Conservation (phyloP, 2,113 vertebrate species). For the Oreotragus oreotragus region DNA sequence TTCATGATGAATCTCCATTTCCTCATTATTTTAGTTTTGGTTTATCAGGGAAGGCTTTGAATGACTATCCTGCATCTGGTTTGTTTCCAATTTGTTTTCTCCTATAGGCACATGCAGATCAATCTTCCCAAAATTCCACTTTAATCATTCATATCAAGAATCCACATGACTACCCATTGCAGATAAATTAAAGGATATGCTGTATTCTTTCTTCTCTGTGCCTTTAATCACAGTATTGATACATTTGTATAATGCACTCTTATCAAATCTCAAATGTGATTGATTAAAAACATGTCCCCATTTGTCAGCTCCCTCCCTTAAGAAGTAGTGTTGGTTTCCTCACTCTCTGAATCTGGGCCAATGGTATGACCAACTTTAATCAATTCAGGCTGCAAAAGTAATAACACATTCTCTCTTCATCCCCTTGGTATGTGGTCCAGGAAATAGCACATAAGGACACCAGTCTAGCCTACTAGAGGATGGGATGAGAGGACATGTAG, state of each 20-base stretch:
- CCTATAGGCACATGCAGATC: background rate
- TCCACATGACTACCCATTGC: background rate
- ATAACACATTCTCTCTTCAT: background rate
- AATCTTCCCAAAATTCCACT: background rate
- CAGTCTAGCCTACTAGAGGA: background rate
- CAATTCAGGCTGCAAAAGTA: background rate
- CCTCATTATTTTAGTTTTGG: background rate
- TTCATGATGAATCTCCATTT: background rate
- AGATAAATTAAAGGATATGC: background rate
- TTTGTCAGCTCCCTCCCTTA: background rate
- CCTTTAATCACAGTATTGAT: background rate
- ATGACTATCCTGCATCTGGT: background rate
- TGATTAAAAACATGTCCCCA: background rate
- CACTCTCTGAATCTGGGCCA: background rate
- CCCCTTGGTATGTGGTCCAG: background rate
- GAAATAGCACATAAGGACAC: background rate
- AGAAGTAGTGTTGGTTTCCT: background rate
- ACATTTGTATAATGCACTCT: background rate
- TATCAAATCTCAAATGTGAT: background rate
- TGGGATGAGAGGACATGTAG: background rate
- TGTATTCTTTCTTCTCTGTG: background rate
- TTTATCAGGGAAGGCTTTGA: slow-evolving; percentile 20
- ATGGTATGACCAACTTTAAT: background rate
- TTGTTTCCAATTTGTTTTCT: background rate
- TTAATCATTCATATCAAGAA: background rate